Percentiles rank a stretch among this genome's conserved stretches.
These are phyloP conservation scores for Ispidina picta DNA, from an alignment of 2,797 vertebrate genomes.

Conservation along the genomic window DNA sequence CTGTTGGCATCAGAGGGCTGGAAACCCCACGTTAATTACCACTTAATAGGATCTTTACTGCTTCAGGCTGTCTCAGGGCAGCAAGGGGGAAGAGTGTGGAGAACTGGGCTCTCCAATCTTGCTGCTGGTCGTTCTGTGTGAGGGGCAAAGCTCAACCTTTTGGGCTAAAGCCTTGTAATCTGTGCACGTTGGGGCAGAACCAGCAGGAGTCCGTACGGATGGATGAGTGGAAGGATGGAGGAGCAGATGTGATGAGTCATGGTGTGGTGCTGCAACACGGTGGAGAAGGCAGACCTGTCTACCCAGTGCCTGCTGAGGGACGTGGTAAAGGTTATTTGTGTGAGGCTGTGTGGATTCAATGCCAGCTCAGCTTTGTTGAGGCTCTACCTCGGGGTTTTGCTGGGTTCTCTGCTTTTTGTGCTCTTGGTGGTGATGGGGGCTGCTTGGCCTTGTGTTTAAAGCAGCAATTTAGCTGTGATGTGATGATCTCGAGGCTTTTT, in stretches of 20 bases:
- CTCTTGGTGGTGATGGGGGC: not conserved
- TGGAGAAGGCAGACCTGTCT: not conserved
- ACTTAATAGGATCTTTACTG: not conserved
- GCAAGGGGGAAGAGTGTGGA: not conserved
- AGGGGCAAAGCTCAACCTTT: not conserved
- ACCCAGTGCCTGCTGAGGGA: not conserved
- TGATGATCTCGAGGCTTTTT: conserved; percentile 9
- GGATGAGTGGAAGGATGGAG: not conserved
- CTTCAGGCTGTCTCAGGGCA: not conserved
- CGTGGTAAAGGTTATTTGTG: not conserved
- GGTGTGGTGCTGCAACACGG: not conserved
- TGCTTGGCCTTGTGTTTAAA: not conserved
- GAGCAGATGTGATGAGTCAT: not conserved
- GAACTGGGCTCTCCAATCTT: not conserved
- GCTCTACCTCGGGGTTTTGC: not conserved
- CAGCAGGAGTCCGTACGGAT: not conserved
- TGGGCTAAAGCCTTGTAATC: not conserved
- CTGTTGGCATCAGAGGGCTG: not conserved
- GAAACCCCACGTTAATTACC: not conserved
- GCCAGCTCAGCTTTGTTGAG: not conserved
- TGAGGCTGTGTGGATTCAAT: not conserved
- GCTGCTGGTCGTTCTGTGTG: not conserved
- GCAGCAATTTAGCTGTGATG: not conserved
- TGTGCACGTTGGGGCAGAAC: not conserved
- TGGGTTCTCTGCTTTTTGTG: not conserved